phyloP scores from a whole-genome alignment of 1,140 invertebrate genomes.

The Eriosoma lanigerum region DNA sequence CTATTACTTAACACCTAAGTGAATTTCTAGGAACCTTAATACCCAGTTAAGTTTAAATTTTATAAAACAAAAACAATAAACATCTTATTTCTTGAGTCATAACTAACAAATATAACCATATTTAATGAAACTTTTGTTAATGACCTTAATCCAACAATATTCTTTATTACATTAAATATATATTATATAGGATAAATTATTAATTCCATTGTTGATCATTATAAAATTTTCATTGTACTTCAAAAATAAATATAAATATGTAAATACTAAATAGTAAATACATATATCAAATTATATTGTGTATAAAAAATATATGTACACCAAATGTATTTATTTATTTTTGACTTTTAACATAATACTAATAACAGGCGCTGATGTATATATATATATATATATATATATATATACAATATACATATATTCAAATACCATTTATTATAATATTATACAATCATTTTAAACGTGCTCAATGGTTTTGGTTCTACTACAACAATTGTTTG shows the following conservation, averaged over 20 bases:
- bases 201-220: no score
- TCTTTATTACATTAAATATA: no score
- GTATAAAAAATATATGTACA: slow-evolving; percentile 17
- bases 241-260: background rate
- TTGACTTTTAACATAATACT: slow-evolving; percentile 28
- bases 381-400: slow-evolving; percentile 10
- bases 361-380: slow-evolving; percentile 27
- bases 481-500: slow-evolving; percentile 42
- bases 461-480: slow-evolving; percentile 50
- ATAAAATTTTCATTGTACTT: background rate
- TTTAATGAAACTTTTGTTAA: no score
- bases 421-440: slow-evolving; percentile 44
- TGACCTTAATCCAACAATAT: no score
- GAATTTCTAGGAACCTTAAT: no score
- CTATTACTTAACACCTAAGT: no score
- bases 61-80: no score
- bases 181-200: no score
- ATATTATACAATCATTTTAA: slow-evolving; percentile 48
- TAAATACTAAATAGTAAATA: no score
- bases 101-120: no score
- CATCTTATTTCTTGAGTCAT: no score
- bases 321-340: slow-evolving; percentile 18
- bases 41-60: no score
- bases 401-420: slow-evolving; percentile 30
- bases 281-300: background rate